Evolutionary conservation across 2,888 invertebrate species (phyloP).

Genomic region (Noctua janthina): DNA sequence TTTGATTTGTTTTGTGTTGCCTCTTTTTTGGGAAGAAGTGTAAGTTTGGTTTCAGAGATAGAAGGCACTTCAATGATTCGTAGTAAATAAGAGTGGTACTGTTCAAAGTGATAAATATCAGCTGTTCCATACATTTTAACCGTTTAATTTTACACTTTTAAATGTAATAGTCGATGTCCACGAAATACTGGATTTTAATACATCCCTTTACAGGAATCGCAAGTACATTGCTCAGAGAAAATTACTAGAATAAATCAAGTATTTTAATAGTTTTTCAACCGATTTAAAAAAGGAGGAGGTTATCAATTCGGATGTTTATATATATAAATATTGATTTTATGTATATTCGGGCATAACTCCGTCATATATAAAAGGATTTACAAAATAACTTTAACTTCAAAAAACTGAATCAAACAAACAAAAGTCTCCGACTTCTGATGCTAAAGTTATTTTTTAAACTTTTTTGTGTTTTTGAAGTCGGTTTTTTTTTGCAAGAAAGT

Average conservation of each 20-base stretch:
- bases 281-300: too few species aligned
- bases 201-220: background rate
- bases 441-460: too few species aligned
- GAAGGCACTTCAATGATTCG: background rate
- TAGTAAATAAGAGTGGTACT: background rate
- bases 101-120: background rate
- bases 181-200: background rate
- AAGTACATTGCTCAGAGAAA: background rate
- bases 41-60: background rate
- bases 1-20: slow-evolving; percentile 79
- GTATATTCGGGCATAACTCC: too few species aligned
- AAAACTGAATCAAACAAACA: too few species aligned
- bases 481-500: too few species aligned
- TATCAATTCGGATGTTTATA: too few species aligned
- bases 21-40: slow-evolving; percentile 41
- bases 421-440: too few species aligned
- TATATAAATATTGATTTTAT: too few species aligned
- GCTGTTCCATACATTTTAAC: background rate
- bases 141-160: background rate
- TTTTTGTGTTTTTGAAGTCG: too few species aligned
- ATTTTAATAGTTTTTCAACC: background rate
- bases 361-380: too few species aligned
- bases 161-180: background rate
- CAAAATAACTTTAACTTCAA: too few species aligned
- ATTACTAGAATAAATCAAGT: background rate